phyloP scores from a whole-genome alignment of 2,888 invertebrate genomes.

The Balanococcus diminutus region DNA sequence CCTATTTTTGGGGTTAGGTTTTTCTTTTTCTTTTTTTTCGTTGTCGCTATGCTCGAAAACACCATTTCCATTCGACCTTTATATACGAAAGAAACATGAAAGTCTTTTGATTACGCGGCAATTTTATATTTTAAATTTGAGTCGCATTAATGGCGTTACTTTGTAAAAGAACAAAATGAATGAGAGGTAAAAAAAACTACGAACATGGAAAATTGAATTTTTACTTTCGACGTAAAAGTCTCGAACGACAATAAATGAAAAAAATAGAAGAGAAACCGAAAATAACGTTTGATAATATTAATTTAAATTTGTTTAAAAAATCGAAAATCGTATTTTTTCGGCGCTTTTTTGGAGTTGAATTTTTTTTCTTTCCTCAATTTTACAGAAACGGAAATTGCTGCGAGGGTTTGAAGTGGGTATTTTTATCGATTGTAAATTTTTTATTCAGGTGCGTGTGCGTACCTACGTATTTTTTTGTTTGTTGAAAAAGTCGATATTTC shows the following conservation, averaged over 20 bases:
- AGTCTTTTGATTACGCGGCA: slow-evolving; percentile 22
- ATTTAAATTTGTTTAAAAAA: background rate
- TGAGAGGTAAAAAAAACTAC: background rate
- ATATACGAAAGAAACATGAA: background rate
- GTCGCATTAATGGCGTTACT: background rate
- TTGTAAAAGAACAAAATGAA: background rate
- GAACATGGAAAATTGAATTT: background rate
- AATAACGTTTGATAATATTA: background rate
- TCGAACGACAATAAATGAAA: background rate
- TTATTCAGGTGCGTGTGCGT: too few relatives aligned
- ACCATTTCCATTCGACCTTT: background rate
- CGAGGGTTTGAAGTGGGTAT: background rate
- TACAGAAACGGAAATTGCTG: too few relatives aligned
- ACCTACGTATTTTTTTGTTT: too few relatives aligned
- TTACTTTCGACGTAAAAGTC: background rate
- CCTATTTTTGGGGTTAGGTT: background rate
- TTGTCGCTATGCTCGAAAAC: background rate
- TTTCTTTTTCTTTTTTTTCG: background rate
- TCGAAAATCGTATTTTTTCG: background rate
- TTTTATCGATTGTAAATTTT: too few relatives aligned
- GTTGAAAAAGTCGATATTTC: background rate
- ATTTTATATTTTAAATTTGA: background rate
- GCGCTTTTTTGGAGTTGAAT: background rate
- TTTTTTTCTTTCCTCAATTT: background rate
- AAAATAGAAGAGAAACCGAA: background rate